A percentile compares a stretch with the other conserved stretches of the same genome.
Conservation (phyloP, 2,797 vertebrate species). For the Nasua narica region DNA sequence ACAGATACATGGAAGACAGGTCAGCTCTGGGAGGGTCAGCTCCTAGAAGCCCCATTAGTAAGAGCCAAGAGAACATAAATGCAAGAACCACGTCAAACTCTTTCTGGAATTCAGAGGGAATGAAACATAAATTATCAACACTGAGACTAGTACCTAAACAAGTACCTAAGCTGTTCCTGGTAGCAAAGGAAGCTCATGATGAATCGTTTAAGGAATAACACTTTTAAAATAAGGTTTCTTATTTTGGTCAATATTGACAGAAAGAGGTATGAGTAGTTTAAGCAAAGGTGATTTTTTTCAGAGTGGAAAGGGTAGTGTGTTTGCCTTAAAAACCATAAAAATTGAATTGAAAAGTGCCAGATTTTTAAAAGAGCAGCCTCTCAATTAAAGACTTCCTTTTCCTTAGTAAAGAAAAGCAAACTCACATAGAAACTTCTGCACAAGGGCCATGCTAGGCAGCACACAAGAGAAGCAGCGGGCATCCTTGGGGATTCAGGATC, state of each 20-base stretch:
- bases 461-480: background rate
- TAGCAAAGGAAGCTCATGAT: background rate
- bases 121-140: background rate
- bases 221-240: background rate
- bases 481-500: background rate
- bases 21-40: background rate
- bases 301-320: background rate
- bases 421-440: background rate
- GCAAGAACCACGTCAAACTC: background rate
- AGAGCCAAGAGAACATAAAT: background rate
- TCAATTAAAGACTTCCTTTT: background rate
- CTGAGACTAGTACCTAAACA: background rate
- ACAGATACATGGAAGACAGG: background rate
- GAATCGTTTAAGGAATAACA: background rate
- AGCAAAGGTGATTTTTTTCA: background rate
- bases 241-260: background rate
- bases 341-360: background rate
- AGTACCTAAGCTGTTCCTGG: background rate
- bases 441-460: background rate
- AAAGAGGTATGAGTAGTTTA: background rate
- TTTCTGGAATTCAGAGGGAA: background rate
- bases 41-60: background rate
- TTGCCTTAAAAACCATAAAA: background rate
- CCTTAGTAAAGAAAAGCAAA: background rate
- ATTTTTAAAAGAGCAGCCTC: background rate